Conservation (phyloP, 2,888 invertebrate species). For the Tinea trinotella region DNA sequence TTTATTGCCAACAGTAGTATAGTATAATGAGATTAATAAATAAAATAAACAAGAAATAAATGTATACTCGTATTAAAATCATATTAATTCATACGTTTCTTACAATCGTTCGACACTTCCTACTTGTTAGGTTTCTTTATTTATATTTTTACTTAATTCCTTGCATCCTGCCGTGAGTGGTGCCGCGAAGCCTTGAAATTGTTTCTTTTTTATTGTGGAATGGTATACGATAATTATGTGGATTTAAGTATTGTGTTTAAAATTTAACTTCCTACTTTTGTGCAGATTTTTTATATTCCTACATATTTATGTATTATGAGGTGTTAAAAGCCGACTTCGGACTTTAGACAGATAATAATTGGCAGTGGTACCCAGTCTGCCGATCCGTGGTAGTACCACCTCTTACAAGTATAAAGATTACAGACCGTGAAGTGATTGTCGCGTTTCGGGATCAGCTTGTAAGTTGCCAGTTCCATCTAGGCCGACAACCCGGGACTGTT, state of each 20-base stretch:
- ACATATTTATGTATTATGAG: no score
- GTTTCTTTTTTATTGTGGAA: neutral
- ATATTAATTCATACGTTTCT: neutral
- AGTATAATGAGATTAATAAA: no score
- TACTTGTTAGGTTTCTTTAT: neutral
- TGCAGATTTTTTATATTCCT: neutral
- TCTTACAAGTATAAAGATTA: no score
- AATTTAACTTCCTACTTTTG: constrained; percentile 5
- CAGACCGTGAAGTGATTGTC: no score
- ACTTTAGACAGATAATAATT: no score
- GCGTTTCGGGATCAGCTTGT: no score
- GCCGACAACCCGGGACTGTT: no score
- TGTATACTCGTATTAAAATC: neutral
- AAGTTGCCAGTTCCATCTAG: no score
- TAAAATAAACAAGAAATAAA: neutral
- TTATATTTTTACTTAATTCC: constrained; percentile 11
- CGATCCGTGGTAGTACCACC: no score
- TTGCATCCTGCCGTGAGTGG: constrained; percentile 2
- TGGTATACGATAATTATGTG: neutral
- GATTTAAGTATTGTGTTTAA: neutral
- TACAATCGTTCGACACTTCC: neutral
- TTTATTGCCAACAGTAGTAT: no score
- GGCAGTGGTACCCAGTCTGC: no score
- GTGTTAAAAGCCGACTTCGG: no score
- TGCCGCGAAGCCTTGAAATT: constrained; percentile 7